Evolutionary conservation across 2,888 invertebrate genomes (phyloP).

Genomic region (Oligia latruncula): DNA sequence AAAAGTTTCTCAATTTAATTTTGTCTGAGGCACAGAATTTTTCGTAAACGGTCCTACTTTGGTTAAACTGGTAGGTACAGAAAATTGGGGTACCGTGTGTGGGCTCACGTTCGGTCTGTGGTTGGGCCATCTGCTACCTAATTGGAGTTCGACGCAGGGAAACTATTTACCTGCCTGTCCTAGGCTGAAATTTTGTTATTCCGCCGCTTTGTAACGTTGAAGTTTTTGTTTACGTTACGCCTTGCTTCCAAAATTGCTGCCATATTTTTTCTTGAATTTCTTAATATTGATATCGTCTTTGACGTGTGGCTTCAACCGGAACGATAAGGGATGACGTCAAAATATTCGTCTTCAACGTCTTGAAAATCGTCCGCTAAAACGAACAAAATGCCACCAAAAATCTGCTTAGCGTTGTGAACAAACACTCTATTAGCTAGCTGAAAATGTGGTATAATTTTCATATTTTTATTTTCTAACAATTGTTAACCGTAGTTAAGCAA

Average conservation of each 20-base stretch:
- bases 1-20: conserved; percentile 42
- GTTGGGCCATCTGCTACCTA: conserved; percentile 51
- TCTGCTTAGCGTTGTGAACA: background rate
- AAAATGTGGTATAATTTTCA: background rate
- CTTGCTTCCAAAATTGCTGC: background rate
- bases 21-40: conserved; percentile 10
- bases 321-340: background rate
- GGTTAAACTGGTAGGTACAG: conserved; percentile 11
- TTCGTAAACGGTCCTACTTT: conserved; percentile 25
- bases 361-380: background rate
- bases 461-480: too few species aligned
- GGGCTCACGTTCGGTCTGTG: conserved; percentile 9
- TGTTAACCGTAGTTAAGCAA: too few species aligned
- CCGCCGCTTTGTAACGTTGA: conserved; percentile 6
- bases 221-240: background rate
- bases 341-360: background rate
- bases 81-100: conserved; percentile 33
- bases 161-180: conserved; percentile 27
- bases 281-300: background rate
- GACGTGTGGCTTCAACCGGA: background rate
- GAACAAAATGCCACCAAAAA: background rate
- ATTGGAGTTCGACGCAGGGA: conserved; percentile 33
- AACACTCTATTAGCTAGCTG: too few species aligned
- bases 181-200: conserved; percentile 18
- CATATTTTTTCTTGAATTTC: conserved; percentile 1